phyloP scores from a whole-genome alignment of 2,888 invertebrate species.

The Nomada lathburiana region DNA sequence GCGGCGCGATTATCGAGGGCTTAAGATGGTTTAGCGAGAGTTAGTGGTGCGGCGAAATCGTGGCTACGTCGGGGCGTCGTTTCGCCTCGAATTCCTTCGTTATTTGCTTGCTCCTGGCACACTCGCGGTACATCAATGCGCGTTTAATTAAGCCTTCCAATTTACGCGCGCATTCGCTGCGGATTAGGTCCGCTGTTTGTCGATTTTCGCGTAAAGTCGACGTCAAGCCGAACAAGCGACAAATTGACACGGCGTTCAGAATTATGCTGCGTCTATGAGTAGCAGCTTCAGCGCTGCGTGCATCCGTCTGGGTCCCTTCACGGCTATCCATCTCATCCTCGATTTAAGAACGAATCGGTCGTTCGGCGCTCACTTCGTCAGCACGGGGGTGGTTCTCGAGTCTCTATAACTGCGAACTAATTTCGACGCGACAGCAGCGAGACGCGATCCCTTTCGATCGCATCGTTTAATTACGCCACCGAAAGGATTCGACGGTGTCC shows the following conservation, averaged over 20 bases:
- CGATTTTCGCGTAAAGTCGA: neutral
- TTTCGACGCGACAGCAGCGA: neutral
- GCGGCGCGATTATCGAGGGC: no score
- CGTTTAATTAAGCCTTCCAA: neutral
- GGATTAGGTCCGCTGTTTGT: neutral
- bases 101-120: no score
- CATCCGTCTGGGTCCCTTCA: no score
- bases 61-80: no score
- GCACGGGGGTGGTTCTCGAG: neutral
- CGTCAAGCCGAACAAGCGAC: neutral
- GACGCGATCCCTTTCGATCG: conserved; percentile 7
- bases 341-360: no score
- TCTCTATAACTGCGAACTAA: neutral
- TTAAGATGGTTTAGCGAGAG: no score
- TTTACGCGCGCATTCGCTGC: neutral
- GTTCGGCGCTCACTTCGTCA: no score
- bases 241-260: neutral
- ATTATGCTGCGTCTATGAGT: no score
- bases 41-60: no score
- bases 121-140: neutral
- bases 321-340: no score
- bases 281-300: no score
- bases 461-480: conserved; percentile 29
- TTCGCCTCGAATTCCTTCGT: no score
- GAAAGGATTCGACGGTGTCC: conserved; percentile 21